A percentile compares a stretch with the other conserved stretches of the same genome.
These are phyloP conservation scores for Zophobas morio DNA, from an alignment of 1,140 invertebrate species.

Conservation along the genomic window DNA sequence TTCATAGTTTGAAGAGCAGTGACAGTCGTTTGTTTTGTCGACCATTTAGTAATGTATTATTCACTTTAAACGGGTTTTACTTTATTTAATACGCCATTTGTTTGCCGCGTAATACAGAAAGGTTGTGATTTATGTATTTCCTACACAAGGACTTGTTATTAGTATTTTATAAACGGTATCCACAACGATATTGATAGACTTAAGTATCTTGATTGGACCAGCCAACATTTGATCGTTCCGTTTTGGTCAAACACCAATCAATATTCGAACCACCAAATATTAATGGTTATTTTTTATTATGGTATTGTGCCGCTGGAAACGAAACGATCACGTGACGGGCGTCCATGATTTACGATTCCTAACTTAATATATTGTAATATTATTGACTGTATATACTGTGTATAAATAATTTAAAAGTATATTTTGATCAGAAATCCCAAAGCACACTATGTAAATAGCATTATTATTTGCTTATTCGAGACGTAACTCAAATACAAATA, in stretches of 20 bases:
- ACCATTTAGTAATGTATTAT: slow-evolving; percentile 13
- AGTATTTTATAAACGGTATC: slow-evolving; percentile 42
- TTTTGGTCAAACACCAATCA: slow-evolving; percentile 35
- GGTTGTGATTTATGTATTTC: slow-evolving; percentile 49
- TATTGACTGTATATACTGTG: slow-evolving; percentile 56
- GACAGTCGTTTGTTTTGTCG: slow-evolving; percentile 25
- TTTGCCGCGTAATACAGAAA: slow-evolving; percentile 44
- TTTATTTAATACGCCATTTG: slow-evolving; percentile 11
- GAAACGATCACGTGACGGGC: slow-evolving; percentile 17
- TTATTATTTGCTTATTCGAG: slow-evolving; percentile 56
- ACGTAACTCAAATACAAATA: slow-evolving; percentile 55
- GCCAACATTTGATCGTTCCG: slow-evolving; percentile 29
- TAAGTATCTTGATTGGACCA: slow-evolving; percentile 47
- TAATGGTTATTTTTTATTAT: slow-evolving; percentile 11
- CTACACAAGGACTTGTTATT: slow-evolving; percentile 28
- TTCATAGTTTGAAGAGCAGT: slow-evolving; percentile 23
- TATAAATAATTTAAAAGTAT: slow-evolving; percentile 59
- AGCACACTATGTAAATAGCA: slow-evolving; percentile 60
- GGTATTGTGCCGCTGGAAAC: slow-evolving; percentile 19
- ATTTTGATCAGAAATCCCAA: slow-evolving; percentile 59
- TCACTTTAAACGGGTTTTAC: slow-evolving; percentile 36
- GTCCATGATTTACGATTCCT: slow-evolving; percentile 47
- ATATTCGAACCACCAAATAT: slow-evolving; percentile 7
- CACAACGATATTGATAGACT: slow-evolving; percentile 50
- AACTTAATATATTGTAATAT: slow-evolving; percentile 49